Evolutionary conservation across 2,113 vertebrate species (phyloP).

Genomic region (Megaceryle torquata): DNA sequence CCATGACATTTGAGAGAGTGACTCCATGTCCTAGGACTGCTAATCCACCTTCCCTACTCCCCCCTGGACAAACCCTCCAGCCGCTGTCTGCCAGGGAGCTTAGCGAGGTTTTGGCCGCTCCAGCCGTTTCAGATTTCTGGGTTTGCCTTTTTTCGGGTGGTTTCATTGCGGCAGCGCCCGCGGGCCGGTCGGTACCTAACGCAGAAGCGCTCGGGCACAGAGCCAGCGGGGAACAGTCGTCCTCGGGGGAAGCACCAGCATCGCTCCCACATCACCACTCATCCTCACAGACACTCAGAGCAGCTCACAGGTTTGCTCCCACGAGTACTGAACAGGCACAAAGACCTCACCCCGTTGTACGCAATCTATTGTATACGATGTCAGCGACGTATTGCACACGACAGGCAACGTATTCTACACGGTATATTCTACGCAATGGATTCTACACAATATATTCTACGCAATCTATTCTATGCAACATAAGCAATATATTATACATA

Average conservation of each 20-base stretch:
- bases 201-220: fast-evolving
- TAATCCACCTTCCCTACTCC: background rate
- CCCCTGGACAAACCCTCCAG: background rate
- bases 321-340: background rate
- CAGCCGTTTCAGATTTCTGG: background rate
- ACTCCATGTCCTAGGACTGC: background rate
- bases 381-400: no score
- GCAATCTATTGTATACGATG: background rate
- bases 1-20: background rate
- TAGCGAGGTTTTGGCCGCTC: background rate
- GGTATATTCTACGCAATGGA: no score
- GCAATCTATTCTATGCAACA: no score
- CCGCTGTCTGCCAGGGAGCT: background rate
- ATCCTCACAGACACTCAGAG: fast-evolving
- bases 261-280: fast-evolving
- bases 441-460: no score
- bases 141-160: background rate
- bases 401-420: background rate
- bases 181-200: fast-evolving
- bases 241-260: background rate
- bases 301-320: fast-evolving
- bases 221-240: fast-evolving
- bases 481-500: no score
- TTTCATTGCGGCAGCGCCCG: background rate
- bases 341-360: no score